Base-by-base conservation (phyloP, 2,113 vertebrate species). In the Gallinago paraguaiae region DNA sequence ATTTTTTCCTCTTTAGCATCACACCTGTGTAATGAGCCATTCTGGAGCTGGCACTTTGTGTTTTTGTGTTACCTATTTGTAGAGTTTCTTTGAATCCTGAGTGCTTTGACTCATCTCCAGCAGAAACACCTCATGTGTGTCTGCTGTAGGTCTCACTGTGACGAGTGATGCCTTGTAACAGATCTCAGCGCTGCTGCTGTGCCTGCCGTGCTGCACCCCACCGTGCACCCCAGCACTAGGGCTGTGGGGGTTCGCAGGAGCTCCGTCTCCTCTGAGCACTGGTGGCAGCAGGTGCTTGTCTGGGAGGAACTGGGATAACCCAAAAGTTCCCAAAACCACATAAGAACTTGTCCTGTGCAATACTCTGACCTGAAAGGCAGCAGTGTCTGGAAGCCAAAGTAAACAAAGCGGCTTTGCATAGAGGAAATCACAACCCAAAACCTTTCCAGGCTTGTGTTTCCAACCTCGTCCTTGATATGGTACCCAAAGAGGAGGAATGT, bases 321-420 rank as follows among this genome's bases (percentile, higher is more conserved):
- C 28, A 9, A 3, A 53, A 28, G 24, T 20, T 24, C 7, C 23
- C 19, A 41, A 25, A 17, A 4, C 45, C 18, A 8, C 0, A 1
- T n/a, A 16, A 39, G 37, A 37, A 33, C 57, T 37, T 0, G 0
- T 50, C 35, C 45, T 27, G 60, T 16, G 45, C 37, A 45, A 37
- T 67, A 8, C 31, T 67, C 20, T 4, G 4, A 33, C 33, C 45
- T 18, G 16, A 51, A 51, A 72, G 75, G 35, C 72, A 71, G 22
- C 13, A 43, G 57, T 17, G 27, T 48, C 57, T 70, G 56, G 59
- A 45, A 79, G 45, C 33, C 25, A 31, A 39, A 70, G 72, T 30
- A 39, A 74, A 30, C 14, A 35, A 33, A 67, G 45, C 30, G 54
- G 33, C 33, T 46, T 46, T 67, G 51, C 39, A 45, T 68, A 19